Conservation (phyloP, 1,140 invertebrate species). For the Teleogryllus occipitalis region DNA sequence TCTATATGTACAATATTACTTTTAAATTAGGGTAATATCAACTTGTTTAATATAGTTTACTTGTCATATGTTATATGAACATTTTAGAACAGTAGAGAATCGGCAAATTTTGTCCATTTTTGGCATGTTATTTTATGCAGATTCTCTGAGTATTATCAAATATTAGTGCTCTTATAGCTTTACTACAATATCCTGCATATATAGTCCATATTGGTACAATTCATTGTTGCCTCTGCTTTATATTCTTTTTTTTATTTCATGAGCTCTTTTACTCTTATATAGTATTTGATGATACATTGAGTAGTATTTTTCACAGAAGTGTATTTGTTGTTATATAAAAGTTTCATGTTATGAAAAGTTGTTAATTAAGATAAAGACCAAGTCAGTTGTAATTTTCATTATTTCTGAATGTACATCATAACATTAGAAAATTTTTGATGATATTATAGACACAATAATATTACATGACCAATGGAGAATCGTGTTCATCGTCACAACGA, state of each 20-base stretch:
- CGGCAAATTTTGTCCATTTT: too few relatives aligned
- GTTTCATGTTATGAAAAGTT: not conserved
- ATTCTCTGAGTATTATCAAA: too few relatives aligned
- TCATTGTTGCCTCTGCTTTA: not conserved
- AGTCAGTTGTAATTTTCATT: not conserved
- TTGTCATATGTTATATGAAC: too few relatives aligned
- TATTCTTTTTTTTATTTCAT: not conserved
- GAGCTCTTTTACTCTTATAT: not conserved
- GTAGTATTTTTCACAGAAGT: not conserved
- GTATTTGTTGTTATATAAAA: not conserved
- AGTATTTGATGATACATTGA: not conserved
- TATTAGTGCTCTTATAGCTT: too few relatives aligned
- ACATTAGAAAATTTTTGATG: not conserved
- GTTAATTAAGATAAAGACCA: not conserved
- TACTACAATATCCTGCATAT: too few relatives aligned
- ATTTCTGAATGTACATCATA: not conserved
- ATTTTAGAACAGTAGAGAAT: too few relatives aligned
- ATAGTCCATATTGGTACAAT: too few relatives aligned
- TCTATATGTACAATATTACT: too few relatives aligned
- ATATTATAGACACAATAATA: slow-evolving; percentile 6
- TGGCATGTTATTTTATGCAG: too few relatives aligned
- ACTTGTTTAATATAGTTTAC: too few relatives aligned
- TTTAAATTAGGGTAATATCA: too few relatives aligned
- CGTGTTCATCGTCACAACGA: slow-evolving; percentile 3
- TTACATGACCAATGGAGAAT: not conserved